Base-by-base conservation (phyloP, 2,888 invertebrate species). In the Ichneumon xanthorius region DNA sequence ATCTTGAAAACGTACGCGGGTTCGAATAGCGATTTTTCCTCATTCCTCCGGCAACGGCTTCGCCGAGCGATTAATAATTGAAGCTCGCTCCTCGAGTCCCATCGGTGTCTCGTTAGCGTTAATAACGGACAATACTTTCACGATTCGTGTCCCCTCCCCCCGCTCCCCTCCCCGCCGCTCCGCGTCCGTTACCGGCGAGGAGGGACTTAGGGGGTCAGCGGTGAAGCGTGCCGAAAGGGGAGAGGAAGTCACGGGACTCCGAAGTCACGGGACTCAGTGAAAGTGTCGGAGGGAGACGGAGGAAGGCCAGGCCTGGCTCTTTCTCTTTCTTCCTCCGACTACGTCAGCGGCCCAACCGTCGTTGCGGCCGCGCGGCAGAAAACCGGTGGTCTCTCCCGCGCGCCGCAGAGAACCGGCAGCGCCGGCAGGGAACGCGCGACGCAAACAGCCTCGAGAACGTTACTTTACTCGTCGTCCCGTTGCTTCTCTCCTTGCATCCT, bases 241-340 rank as follows among this genome's bases (percentile, higher is more conserved):
- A 75, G 61, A 79, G 75, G 83, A 87, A 90, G 90, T 91, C 91
- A 91, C 89, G 90, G 90, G 90, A 91, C 89, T 89, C 14, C 79
- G 88, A 71, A 91, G 92, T 90, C 90, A 90, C 90, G 90, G 90
- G 91, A 90, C 89, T 90, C 87, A 90, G 90, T 90, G 92, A 92
- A 92, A 92, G 92, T 92, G 90, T 90, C 90, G 86, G 86, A 88
- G 87, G 77, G 89, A 90, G 88, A 87, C 82, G 85, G 88, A 85
- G 88, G 86, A 87, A 88, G 86, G 88, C 89, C 86, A 84, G 77
- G 77, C 85, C 82, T 80, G 70, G 75, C 53, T 84, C 86, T 80
- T 85, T 85, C 86, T 87, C 80, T 84, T 87, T 85, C 86, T 82
- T 87, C 84, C 87, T 88, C 71, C 85, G 71, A 37, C 80, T 78